These are phyloP conservation scores for Alcedo atthis DNA, from an alignment of 2,797 vertebrate species.

Conservation along the genomic window DNA sequence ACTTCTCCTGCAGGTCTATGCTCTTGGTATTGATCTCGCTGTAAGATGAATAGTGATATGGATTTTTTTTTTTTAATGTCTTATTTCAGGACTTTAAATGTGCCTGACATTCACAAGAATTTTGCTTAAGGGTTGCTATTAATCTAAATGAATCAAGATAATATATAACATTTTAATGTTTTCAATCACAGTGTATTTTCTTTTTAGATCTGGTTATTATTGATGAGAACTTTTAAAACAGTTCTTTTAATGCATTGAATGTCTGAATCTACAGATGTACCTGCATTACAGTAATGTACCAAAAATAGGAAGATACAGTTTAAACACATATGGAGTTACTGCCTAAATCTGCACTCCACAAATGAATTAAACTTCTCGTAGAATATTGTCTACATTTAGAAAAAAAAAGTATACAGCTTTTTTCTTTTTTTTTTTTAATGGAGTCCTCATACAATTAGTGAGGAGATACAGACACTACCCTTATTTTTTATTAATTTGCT, in stretches of 20 bases:
- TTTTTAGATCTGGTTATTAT: not conserved
- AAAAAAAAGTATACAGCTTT: not conserved
- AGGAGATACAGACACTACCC: not conserved
- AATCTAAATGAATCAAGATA: conserved; percentile 10
- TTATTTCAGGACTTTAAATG: conserved; percentile 47
- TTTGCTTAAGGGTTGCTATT: not conserved
- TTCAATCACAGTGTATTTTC: not conserved
- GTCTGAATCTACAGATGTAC: not conserved
- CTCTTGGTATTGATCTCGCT: conserved; percentile 41
- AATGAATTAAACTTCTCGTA: not conserved
- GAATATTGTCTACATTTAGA: not conserved
- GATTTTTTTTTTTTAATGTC: not conserved
- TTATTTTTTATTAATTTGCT: conserved; percentile 5
- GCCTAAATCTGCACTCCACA: not conserved
- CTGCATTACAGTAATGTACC: not conserved
- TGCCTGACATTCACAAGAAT: conserved; percentile 17
- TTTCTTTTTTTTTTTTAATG: not conserved
- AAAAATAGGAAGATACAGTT: not conserved
- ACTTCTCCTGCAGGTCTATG: conserved; percentile 12
- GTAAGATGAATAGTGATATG: conserved; percentile 46
- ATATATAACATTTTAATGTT: not conserved
- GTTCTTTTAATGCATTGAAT: not conserved
- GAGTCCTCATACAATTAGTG: not conserved
- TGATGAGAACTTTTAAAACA: not conserved
- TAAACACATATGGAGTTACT: not conserved